These are phyloP conservation scores for Aricia agestis DNA, from an alignment of 1,140 invertebrate genomes.

Conservation along the genomic window DNA sequence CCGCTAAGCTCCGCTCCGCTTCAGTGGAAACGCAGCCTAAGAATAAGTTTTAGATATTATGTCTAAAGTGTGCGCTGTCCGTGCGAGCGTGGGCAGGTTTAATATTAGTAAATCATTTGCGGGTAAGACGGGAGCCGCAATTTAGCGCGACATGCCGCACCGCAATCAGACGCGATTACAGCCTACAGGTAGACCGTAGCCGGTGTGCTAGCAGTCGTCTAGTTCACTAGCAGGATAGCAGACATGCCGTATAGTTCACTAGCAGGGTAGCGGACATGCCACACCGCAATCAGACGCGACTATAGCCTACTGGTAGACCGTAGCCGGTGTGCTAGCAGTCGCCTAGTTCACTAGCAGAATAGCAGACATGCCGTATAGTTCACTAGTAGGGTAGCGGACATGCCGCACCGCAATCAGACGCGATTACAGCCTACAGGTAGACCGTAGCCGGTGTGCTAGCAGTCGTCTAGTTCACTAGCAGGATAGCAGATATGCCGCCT, in stretches of 20 bases:
- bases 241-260: background rate
- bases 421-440: conserved; percentile 17
- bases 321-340: conserved; percentile 17
- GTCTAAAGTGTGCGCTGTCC: conserved; percentile 13
- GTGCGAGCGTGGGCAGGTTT: conserved; percentile 31
- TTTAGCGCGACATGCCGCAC: conserved; percentile 39
- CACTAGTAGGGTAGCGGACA: too few relatives aligned
- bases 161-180: conserved; percentile 21
- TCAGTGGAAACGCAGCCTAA: too few relatives aligned
- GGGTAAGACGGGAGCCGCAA: conserved; percentile 45
- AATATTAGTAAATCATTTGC: conserved; percentile 48
- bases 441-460: too few relatives aligned
- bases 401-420: conserved; percentile 11
- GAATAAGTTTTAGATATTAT: too few relatives aligned
- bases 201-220: too few relatives aligned
- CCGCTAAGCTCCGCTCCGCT: too few relatives aligned
- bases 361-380: too few relatives aligned
- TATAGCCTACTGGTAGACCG: conserved; percentile 22
- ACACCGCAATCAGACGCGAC: conserved; percentile 16
- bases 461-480: too few relatives aligned
- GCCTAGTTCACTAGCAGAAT: background rate
- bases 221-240: too few relatives aligned
- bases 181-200: conserved; percentile 23
- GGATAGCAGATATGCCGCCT: background rate
- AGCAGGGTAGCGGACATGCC: background rate